Base-by-base conservation (phyloP, 1,140 invertebrate genomes). In the Ctenoplectra terminalis region DNA sequence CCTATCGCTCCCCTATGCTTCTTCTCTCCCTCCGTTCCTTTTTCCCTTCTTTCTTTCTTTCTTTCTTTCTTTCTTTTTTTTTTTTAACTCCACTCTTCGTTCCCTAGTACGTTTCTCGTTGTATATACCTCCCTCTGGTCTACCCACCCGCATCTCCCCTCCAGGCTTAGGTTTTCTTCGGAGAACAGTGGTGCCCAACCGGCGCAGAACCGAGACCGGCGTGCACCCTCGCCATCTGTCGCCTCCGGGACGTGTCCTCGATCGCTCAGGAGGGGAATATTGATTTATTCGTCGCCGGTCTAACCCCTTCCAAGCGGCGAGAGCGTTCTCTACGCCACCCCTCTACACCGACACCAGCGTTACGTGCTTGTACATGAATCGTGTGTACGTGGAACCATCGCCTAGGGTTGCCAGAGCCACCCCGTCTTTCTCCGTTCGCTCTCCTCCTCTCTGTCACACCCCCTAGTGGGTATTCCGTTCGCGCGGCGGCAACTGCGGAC, bases 211-310 rank as follows among this genome's bases (percentile, higher is more conserved):
- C 1, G n/a, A 15, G 69, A 31, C 17, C 34, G 23, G 7, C 50
- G n/a, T 15, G 46, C 67, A 85, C 74, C 85, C 85, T 58, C 73
- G 54, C 82, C 87, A 88, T 88, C 87, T 88, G 87, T 87, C 87
- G 87, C 73, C 84, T 85, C 61, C 72, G 76, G 76, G 80, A 85
- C 80, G 73, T 81, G 82, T 71, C 81, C 77, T 78, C 82, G 78
- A 87, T 87, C 77, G 69, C 73, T 43, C 23, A 50, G 76, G 78
- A 88, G 85, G 88, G 81, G 87, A 81, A 88, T 89, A 89, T 89
- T 89, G 88, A 89, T 89, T 89, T 89, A 88, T 88, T 83, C 85
- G 58, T 82, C 72, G 61, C 48, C 15, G 71, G 29, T 37, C n/a
- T 82, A 74, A 73, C 84, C 85, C 85, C 81, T 76, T 86, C 85